Percentiles rank a stretch among this genome's conserved stretches.
phyloP scores from a whole-genome alignment of 2,888 invertebrate genomes.

The Disparrhopalites patrizii region DNA sequence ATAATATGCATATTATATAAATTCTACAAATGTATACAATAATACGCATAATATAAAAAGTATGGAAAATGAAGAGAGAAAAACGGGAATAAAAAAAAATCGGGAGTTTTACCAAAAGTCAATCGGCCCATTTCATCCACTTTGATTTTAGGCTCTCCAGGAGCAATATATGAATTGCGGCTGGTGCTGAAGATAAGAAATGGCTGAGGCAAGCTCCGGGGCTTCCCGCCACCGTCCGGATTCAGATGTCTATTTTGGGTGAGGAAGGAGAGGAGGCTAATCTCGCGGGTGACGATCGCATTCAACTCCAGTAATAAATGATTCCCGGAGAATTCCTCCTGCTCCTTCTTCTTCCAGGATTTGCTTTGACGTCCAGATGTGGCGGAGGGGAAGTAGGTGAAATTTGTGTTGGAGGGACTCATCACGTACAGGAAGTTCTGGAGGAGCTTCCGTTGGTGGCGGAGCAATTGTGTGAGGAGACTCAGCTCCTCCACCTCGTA shows the following conservation, averaged over 20 bases:
- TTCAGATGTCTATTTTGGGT: conserved; percentile 12
- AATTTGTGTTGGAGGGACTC: not conserved
- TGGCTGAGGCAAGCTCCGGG: no score
- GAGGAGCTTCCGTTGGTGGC: conserved; percentile 34
- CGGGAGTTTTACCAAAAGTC: conserved; percentile 36
- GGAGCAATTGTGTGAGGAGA: conserved; percentile 34
- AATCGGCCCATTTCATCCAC: conserved; percentile 39
- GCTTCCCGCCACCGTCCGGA: not conserved
- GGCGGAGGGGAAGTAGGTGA: no score
- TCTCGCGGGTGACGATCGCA: conserved; percentile 42
- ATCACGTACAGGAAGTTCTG: conserved; percentile 38
- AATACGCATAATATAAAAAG: no score
- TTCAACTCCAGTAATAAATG: no score
- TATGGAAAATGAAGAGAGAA: no score
- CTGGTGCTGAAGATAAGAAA: conserved; percentile 41
- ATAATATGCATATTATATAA: no score
- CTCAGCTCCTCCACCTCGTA: conserved; percentile 42
- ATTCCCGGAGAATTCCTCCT: not conserved
- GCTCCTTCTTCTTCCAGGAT: not conserved
- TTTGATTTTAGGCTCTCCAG: conserved; percentile 34
- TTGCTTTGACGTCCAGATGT: not conserved
- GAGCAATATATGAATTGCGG: conserved; percentile 40
- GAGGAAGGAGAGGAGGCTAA: conserved; percentile 38
- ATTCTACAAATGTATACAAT: no score
- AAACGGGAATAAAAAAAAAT: no score